These are phyloP conservation scores for Cephus runcator DNA, from an alignment of 2,888 invertebrate species.

Conservation along the genomic window DNA sequence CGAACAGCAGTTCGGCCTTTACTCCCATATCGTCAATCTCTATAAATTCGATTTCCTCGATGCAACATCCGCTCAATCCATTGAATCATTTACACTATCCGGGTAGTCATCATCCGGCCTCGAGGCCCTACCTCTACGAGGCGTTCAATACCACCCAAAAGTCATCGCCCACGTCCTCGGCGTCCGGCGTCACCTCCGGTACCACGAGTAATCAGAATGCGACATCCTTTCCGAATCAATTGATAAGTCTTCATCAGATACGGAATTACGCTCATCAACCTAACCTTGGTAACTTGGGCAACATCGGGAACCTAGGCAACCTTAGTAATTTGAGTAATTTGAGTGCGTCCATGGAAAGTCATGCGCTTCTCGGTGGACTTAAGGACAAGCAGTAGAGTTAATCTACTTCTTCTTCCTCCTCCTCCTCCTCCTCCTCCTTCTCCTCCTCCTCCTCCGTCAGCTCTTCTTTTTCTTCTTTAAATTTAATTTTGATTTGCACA, in stretches of 20 bases:
- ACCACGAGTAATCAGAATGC: conserved; percentile 64
- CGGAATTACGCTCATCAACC: conserved; percentile 96
- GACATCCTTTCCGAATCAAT: conserved; percentile 87
- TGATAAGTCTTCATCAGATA: conserved; percentile 96
- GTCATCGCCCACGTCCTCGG: conserved; percentile 64
- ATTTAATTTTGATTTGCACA: not conserved
- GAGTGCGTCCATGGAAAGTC: conserved; percentile 61
- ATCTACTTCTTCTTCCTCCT: too few relatives aligned
- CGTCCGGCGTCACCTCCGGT: conserved; percentile 52
- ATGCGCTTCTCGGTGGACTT: conserved; percentile 59
- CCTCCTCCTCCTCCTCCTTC: too few relatives aligned
- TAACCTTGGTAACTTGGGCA: conserved; percentile 70
- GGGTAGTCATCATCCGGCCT: conserved; percentile 60
- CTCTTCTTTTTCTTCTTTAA: conserved; percentile 10
- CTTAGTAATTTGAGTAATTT: conserved; percentile 59
- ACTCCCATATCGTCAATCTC: conserved; percentile 92
- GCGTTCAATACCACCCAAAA: conserved; percentile 89
- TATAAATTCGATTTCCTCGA: conserved; percentile 84
- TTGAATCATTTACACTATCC: conserved; percentile 70
- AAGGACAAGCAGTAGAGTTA: conserved; percentile 59
- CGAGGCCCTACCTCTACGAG: conserved; percentile 91
- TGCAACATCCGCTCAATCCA: conserved; percentile 71
- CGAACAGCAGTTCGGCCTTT: conserved; percentile 85
- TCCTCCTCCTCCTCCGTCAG: not conserved
- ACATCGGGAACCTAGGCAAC: conserved; percentile 58